Base-by-base conservation (phyloP, 2,797 vertebrate genomes). In the Cuculus canorus region DNA sequence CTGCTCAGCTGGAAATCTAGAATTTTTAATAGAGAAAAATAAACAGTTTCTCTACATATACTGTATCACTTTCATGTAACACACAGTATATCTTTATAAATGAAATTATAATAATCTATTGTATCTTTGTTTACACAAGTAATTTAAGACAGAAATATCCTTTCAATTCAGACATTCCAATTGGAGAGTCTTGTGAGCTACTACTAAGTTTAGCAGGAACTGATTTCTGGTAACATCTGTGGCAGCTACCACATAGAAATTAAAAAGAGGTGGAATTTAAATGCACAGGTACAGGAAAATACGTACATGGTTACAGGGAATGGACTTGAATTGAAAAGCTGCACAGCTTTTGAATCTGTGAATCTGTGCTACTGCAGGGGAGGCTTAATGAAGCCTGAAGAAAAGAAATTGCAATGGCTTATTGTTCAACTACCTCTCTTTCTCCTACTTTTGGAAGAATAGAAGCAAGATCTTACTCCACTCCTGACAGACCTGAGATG, bases 261-360 rank as follows among this genome's bases (percentile, higher is more conserved):
- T 82, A 87, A 72, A 92, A 64, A 93, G 56, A 64, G 24, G 57
- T 86, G 82, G 82, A 94, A 90, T 86, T 93, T 89, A 89, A 89
- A 27, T 86, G 52, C 7, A 27, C 41, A 82, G 68, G 66, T 91
- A 94, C 48, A 82, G 59, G 52, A 84, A 93, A 89, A 71, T 60
- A 82, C 30, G 70, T 27, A 88, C 59, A 39, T 37, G 9, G 8
- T 88, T 95, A 93, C 39, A 73, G 39, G 19, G 73, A 85, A 86
- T 70, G 45, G n/a, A 45, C 90, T 87, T 84, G 35, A 92, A 89
- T 60, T 77, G 63, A 82, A 77, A 86, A 86, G 30, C 43, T 93
- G 92, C 56, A 86, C 17, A 24, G 86, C 64, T 90, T 95, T 93
- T 76, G 23, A 81, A 47, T 37, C 76, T 82, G 82, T 69, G 25